Conservation (phyloP, 2,888 invertebrate genomes). For the Selenia dentaria region DNA sequence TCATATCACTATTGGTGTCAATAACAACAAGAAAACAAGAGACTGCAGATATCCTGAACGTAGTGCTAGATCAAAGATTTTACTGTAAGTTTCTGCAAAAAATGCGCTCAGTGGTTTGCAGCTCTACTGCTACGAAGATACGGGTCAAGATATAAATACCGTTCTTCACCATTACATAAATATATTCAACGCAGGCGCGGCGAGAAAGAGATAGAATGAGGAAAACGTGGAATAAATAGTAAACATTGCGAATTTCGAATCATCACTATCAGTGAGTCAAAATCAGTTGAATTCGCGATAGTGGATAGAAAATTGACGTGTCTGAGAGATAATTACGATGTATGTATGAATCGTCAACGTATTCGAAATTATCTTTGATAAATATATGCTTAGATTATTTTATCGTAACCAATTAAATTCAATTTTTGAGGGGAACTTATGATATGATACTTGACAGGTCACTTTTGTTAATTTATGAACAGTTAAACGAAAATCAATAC, state of each 20-base stretch:
- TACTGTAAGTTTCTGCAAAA: slow-evolving; percentile 10
- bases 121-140: slow-evolving; percentile 46
- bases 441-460: too few species aligned
- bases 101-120: slow-evolving; percentile 23
- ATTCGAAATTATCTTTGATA: too few species aligned
- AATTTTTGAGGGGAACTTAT: too few species aligned
- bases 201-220: slow-evolving; percentile 67
- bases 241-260: slow-evolving; percentile 44
- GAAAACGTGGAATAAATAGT: slow-evolving; percentile 73
- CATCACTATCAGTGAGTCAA: slow-evolving; percentile 21
- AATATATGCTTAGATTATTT: too few species aligned
- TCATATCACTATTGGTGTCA: not conserved
- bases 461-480: too few species aligned
- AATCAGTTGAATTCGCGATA: slow-evolving; percentile 7
- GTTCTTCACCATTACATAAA: slow-evolving; percentile 29
- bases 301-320: not conserved
- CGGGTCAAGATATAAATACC: slow-evolving; percentile 57
- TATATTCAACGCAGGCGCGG: slow-evolving; percentile 34
- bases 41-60: not conserved
- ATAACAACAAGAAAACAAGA: not conserved
- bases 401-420: too few species aligned
- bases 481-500: too few species aligned
- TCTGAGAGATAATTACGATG: not conserved
- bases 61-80: not conserved
- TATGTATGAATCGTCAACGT: too few species aligned